Conservation (phyloP, 2,888 invertebrate species). For the Scaeva pyrastri region DNA sequence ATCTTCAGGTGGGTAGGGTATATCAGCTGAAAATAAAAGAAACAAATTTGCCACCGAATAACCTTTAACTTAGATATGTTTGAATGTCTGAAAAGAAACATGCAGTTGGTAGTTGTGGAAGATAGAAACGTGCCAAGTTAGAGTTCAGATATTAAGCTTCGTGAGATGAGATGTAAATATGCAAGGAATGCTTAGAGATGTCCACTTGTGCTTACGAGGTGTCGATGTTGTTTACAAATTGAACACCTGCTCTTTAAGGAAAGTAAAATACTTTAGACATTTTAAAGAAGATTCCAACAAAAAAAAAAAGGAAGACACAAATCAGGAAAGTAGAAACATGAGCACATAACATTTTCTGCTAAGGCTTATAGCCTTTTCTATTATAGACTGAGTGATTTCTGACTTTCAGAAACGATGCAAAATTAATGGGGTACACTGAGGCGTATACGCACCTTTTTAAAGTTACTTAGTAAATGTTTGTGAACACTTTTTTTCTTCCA, state of each 20-base stretch:
- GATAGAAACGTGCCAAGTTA: background rate
- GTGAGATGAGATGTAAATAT: background rate
- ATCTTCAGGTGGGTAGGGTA: background rate
- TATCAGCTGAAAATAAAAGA: slow-evolving; percentile 1
- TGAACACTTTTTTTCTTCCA: no score
- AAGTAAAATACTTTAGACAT: background rate
- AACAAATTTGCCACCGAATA: background rate
- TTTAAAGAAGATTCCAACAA: no score
- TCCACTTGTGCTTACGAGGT: background rate
- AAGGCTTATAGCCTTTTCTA: no score
- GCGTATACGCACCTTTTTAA: no score
- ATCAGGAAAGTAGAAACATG: no score
- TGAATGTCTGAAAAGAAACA: background rate
- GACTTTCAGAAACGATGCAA: no score
- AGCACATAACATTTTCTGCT: no score
- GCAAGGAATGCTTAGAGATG: background rate
- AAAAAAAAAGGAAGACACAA: no score
- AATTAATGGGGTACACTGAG: no score
- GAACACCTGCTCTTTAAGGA: background rate
- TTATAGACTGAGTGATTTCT: no score
- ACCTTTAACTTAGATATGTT: slow-evolving; percentile 2
- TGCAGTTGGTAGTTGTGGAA: background rate
- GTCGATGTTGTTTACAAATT: background rate
- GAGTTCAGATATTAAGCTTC: background rate
- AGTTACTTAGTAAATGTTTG: no score